Evolutionary conservation across 2,113 vertebrate species (phyloP).

Genomic region (Tychaedon coryphoeus): DNA sequence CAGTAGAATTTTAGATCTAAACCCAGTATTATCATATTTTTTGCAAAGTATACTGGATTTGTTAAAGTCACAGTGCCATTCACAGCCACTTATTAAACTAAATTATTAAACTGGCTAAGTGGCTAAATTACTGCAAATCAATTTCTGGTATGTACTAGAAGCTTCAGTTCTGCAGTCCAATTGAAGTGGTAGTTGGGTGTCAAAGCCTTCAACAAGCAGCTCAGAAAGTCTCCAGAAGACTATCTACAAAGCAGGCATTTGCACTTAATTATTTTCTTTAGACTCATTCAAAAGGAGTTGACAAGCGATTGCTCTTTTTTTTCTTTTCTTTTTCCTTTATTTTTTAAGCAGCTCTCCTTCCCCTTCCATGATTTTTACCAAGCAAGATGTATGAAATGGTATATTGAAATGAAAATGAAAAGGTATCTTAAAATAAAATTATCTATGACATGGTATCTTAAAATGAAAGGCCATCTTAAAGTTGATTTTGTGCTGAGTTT

Average conservation of each 20-base stretch:
- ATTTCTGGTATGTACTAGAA: neutral
- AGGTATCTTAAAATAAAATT: neutral
- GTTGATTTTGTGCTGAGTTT: neutral
- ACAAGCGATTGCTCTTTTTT: neutral
- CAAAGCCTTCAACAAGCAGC: neutral
- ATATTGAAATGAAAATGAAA: neutral
- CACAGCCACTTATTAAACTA: neutral
- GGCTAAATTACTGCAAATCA: neutral
- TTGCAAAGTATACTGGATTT: neutral
- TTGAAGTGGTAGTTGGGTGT: neutral
- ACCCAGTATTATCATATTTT: neutral
- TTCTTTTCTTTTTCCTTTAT: fast-evolving
- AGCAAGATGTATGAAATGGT: neutral
- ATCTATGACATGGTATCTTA: neutral
- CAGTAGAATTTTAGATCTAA: neutral
- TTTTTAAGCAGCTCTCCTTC: fast-evolving
- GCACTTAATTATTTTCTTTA: neutral
- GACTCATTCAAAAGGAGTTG: neutral
- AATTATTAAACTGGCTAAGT: too few species aligned
- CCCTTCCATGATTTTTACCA: neutral
- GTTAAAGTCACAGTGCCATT: neutral
- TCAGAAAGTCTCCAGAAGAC: neutral
- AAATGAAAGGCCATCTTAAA: neutral
- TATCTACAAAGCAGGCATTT: neutral
- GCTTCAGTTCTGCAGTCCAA: neutral